Base-by-base conservation (phyloP, 2,113 vertebrate species). In the Megaptera novaeangliae region DNA sequence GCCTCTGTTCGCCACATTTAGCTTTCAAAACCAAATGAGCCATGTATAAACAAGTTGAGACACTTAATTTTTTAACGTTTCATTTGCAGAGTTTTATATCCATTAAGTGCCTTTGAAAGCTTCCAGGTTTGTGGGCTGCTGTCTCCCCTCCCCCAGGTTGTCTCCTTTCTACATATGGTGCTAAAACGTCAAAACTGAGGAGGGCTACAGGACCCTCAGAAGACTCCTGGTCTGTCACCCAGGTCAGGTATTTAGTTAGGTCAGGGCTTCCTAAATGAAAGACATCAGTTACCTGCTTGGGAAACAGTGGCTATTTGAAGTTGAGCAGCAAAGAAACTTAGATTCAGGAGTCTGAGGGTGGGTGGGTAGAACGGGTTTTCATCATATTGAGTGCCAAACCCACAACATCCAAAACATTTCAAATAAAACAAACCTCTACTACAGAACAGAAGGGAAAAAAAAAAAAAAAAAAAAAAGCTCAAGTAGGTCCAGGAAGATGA, bases 51-150 rank as follows among this genome's bases (percentile, higher is more conserved):
- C 66, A 87, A 83, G 97, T 96, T 97, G 88, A 97, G 95, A 97
- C 97, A 98, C 93, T 98, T 98, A 85, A 52, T 97, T 98, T 98
- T 98, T 94, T 94, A 98, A 96, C 17, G 88, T 98, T 72, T 97
- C 91, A 66, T 98, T 99, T 98, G 98, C 98, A 82, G 94, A 93
- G 87, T 98, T 99, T 98, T 99, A 95, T 98, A 98, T 98, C 98
- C 98, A 98, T 99, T 41, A 99, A 99, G 99, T 99, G 99, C 99
- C 99, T 99, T 99, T 98, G 97, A 98, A 95, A 98, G 97, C 98
- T 98, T 97, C 96, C 91, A 96, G 96, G 96, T 90, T 95, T 88
- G 94, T 68, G 97, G 98, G 98, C 98, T 98, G 95, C 92, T 97
- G 91, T 95, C 97, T 98, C 98, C 93, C 97, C 94, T 98, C 97